Conservation (phyloP, 2,888 invertebrate species). For the Merodon equestris region DNA sequence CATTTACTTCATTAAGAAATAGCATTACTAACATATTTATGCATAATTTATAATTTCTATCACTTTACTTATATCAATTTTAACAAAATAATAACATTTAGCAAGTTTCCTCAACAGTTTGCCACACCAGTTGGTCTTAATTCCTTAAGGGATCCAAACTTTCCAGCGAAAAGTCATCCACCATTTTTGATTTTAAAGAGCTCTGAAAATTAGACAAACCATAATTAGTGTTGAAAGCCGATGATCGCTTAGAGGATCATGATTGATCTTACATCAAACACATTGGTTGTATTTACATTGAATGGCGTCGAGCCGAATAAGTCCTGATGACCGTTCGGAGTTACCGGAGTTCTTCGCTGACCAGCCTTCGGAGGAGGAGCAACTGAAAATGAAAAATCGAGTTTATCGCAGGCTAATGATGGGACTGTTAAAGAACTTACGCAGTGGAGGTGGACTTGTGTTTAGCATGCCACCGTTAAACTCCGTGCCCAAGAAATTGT, state of each 20-base stretch:
- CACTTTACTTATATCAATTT: constrained; percentile 69
- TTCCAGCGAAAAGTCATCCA: constrained; percentile 95
- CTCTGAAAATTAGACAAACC: constrained; percentile 83
- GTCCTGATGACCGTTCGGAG: constrained; percentile 82
- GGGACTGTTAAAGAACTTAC: constrained; percentile 80
- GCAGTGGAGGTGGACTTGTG: constrained; percentile 83
- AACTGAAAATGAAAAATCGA: constrained; percentile 81
- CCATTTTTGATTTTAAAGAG: constrained; percentile 82
- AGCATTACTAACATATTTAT: constrained; percentile 66
- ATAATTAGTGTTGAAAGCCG: constrained; percentile 55
- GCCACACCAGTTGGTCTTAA: constrained; percentile 69
- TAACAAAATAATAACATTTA: constrained; percentile 68
- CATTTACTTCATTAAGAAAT: constrained; percentile 65
- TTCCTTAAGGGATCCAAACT: constrained; percentile 95
- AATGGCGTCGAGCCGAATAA: constrained; percentile 91
- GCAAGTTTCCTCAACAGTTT: constrained; percentile 44
- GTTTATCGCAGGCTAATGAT: neutral
- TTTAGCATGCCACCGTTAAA: constrained; percentile 72
- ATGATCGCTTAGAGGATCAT: neutral
- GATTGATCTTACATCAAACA: constrained; percentile 75
- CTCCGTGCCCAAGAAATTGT: constrained; percentile 74
- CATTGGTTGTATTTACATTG: constrained; percentile 75
- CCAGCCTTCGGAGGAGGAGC: constrained; percentile 92
- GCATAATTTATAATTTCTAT: constrained; percentile 67
- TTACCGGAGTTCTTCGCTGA: constrained; percentile 78